Conservation (phyloP, 2,797 vertebrate species). For the Siniperca undulata region DNA sequence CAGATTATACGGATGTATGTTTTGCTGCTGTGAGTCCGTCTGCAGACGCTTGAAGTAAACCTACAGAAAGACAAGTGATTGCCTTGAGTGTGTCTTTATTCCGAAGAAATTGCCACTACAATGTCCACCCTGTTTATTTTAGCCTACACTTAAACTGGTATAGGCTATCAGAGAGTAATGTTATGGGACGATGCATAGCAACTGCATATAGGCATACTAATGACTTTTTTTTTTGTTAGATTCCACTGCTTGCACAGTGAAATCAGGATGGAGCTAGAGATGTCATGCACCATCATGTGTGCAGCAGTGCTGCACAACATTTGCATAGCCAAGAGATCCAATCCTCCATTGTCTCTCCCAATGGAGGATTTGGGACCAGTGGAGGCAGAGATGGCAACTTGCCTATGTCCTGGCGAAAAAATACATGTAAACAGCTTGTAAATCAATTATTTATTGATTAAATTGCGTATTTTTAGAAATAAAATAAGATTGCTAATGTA, state of each 20-base stretch:
- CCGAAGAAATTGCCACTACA: no score
- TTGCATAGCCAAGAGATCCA: not conserved
- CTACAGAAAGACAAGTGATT: no score
- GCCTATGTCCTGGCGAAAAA: no score
- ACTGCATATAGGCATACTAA: not conserved
- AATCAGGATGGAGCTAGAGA: not conserved
- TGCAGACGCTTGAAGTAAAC: no score
- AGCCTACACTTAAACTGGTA: not conserved
- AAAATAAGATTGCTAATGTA: no score
- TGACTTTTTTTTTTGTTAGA: not conserved
- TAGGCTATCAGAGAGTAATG: not conserved
- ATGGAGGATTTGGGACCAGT: not conserved
- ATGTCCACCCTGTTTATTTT: not conserved
- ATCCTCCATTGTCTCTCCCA: not conserved
- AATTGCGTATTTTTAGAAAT: no score
- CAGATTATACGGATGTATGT: no score
- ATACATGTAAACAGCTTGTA: no score
- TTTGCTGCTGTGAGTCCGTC: no score
- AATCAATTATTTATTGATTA: no score
- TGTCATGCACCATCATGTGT: not conserved
- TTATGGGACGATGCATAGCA: not conserved
- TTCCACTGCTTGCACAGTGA: not conserved
- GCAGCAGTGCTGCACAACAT: not conserved
- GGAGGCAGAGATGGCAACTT: not conserved
- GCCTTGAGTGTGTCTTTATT: no score